Evolutionary conservation across 2,888 invertebrate genomes (phyloP), one percentile per base, ranked within the genome.

Genomic region (Spodoptera exigua): DNA sequence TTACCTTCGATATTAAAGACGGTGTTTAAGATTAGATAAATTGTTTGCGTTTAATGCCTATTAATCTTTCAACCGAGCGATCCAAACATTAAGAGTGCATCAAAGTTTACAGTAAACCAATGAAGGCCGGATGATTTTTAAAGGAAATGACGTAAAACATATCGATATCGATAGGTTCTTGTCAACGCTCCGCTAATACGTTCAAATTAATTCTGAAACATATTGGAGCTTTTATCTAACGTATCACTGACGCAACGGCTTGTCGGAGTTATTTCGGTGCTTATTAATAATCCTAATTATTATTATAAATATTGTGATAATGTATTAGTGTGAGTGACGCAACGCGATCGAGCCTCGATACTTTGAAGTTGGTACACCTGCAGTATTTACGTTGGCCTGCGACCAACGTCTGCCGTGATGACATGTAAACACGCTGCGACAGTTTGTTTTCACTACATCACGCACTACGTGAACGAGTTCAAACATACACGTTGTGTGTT

Each of bases 321-420:
- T 54, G 48, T 65, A 49, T 58, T 61, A 37, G 40, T 49, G 12
- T 52, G 36, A 54, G 43, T 60, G 54, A 60, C 61, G 64, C 53
- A 60, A 21, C 32, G 32, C 37, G 58, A 54, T 45, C 36, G 40
- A 35, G 35, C 35, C 32, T 52, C 34, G 36, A 51, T 69, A 58
- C 79, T 81, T 82, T 84, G 84, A 84, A 75, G 79, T 77, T 18
- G 16, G 37, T 73, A 74, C 69, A 76, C 76, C 78, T 80, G 75
- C 62, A 59, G 45, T 83, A 81, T 85, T 84, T 83, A 78, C 69
- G 61, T 82, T 85, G 82, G 81, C 80, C 58, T 52, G 60, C 46
- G 54, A 77, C 65, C 80, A 78, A 75, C 64, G 47, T 70, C 58
- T 62, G 63, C 56, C 49, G 37, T n/a, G 54, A 58, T 62, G 65